Base-by-base conservation (phyloP, 2,113 vertebrate genomes). In the Rhombomys opimus region DNA sequence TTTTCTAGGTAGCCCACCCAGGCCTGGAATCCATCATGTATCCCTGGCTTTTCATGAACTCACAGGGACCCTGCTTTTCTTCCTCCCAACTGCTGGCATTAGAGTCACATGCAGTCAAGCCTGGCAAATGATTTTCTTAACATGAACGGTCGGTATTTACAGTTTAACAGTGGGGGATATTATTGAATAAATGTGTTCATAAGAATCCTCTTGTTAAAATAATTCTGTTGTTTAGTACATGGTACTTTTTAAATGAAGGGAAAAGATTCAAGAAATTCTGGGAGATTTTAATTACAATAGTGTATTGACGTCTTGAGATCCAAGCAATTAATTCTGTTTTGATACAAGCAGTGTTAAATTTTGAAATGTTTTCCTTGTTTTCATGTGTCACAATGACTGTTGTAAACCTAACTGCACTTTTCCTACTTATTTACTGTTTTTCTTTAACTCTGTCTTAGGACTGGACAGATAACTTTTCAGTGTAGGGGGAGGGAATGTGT, bases 371-470 rank as follows among this genome's bases (percentile, higher is more conserved):
- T 96, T 93, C 93, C n/a, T 96, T 75, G 7, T 52, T 96, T 97
- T 91, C 87, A 97, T 97, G 90, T 97, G 97, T 96, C 68, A 96
- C 85, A 96, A 96, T 95, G 38, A 77, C 77, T 96, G 76, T 93
- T 59, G 73, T 96, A 68, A 91, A 30, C 78, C 63, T 97, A 90
- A 98, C 97, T 97, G 96, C 76, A 95, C 82, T 77, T 75, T 97
- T 93, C 0, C 86, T 97, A 95, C 96, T 98, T 98, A 97, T 96
- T 97, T 97, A 93, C 96, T 89, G 77, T 97, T 97, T 98, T 96
- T 81, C 97, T 94, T 91, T 95, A 97, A 96, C 97, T 91, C 92
- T 87, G 30, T 97, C 92, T 97, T 98, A 94, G 95, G 96, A 98
- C 68, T 97, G 95, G 61, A 20, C 59, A 96, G 94, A 67, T 91